A percentile compares a stretch with the other conserved stretches of the same genome.
Conservation (phyloP, 1,140 invertebrate species). For the Drosophila saltans region DNA sequence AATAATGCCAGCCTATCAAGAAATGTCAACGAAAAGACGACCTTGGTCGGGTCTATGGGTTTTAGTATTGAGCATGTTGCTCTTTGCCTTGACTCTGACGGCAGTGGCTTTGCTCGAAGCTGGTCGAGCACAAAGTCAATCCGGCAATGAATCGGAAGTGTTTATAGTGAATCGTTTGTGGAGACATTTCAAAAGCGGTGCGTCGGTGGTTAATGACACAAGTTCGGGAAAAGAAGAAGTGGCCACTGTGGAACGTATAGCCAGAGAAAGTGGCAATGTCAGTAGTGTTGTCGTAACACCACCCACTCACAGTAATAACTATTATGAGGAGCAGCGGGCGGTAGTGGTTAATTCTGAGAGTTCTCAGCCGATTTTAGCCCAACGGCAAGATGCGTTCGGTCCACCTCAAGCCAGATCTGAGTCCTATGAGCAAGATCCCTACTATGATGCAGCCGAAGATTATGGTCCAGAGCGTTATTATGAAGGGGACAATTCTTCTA, state of each 20-base stretch:
- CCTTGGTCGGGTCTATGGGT: conserved; percentile 50
- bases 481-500: conserved; percentile 1
- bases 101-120: conserved; percentile 55
- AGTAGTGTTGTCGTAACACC: conserved; percentile 1
- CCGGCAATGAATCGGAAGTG: conserved; percentile 30
- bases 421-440: conserved; percentile 45
- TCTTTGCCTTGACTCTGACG: conserved; percentile 53
- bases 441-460: conserved; percentile 52
- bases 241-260: conserved; percentile 63
- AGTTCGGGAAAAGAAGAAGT: conserved; percentile 13
- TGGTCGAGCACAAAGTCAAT: conserved; percentile 26
- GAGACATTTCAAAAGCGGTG: conserved; percentile 33
- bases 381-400: conserved; percentile 49
- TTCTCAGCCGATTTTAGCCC: conserved; percentile 34
- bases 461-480: conserved; percentile 32
- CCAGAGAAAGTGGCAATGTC: conserved; percentile 45
- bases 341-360: conserved; percentile 64
- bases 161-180: conserved; percentile 58
- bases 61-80: conserved; percentile 44
- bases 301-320: conserved; percentile 35
- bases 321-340: conserved; percentile 65
- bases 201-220: conserved; percentile 32
- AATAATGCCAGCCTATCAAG: conserved; percentile 51
- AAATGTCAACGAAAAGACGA: conserved; percentile 54
- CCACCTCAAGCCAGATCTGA: conserved; percentile 48